phyloP scores from a whole-genome alignment of 2,797 vertebrate species.

The Enteromius viviparus region DNA sequence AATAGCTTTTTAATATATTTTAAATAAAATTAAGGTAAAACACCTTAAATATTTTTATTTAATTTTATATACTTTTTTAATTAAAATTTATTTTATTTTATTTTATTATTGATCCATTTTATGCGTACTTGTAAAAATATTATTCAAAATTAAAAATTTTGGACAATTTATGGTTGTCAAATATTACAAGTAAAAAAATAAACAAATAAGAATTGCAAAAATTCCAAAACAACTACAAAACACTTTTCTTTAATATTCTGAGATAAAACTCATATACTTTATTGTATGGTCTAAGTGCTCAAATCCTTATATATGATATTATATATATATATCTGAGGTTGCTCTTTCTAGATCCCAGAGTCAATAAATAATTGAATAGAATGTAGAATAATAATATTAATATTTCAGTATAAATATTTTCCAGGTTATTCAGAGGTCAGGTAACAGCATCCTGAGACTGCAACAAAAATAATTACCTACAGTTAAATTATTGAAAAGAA shows the following conservation, averaged over 20 bases:
- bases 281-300: neutral
- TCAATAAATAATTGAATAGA: neutral
- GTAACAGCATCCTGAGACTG: neutral
- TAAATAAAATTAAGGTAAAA: neutral
- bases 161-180: neutral
- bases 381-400: constrained; percentile 6
- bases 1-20: neutral
- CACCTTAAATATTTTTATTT: too few species aligned
- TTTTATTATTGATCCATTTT: too few species aligned
- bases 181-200: neutral
- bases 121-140: neutral
- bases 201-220: neutral
- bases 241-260: neutral
- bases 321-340: neutral
- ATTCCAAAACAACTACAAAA: neutral
- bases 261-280: neutral
- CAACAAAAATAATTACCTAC: neutral
- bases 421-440: constrained; percentile 12
- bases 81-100: too few species aligned
- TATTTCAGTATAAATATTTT: constrained; percentile 22
- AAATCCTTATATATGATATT: neutral
- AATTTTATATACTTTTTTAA: too few species aligned
- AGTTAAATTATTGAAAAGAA: constrained; percentile 7
- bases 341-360: neutral
- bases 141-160: neutral